Evolutionary conservation across 1,140 invertebrate species (phyloP), one percentile per base, ranked within the genome.

Genomic region (Meloidogyne floridensis): DNA sequence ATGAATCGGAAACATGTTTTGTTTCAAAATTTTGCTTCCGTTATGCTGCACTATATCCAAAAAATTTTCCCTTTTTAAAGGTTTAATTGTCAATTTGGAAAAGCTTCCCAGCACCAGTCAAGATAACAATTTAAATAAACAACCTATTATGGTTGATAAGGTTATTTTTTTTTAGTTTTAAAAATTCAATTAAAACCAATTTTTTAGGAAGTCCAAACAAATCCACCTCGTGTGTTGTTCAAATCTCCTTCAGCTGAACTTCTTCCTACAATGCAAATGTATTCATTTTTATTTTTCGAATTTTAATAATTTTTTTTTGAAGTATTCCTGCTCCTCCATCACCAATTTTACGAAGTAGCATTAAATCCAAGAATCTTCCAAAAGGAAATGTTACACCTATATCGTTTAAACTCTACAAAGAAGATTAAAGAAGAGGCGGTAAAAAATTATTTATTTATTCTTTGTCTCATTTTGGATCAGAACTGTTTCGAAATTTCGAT

Each of bases 41-140:
- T n/a, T n/a, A n/a, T n/a, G n/a, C n/a, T n/a, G n/a, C n/a, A n/a
- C n/a, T n/a, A n/a, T n/a, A n/a, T n/a, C 32, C 32, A 32, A 32
- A 32, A 32, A 32, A n/a, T n/a, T n/a, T 32, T 32, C 32, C 2
- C 32, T 0, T 32, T 59, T 59, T 59, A 18, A 65, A 65, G 59
- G 59, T 65, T 65, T 65, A 65, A 65, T 65, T 65, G 8, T n/a
- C 59, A 65, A 65, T 65, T 65, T 65, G 59, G 59, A 65, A 15
- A 65, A 65, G 59, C 59, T 65, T 65, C 59, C 59, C n/a, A 65
- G 7, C 7, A 7, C 0, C n/a, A n/a, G 59, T n/a, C 15, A 18
- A 65, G 6, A n/a, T 2, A 65, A n/a, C 1, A 65, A 59, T 15
- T 5, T 59, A 3, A 59, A 59, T 13, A 59, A 5, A 5, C 56